Conservation (phyloP, 2,113 vertebrate species). For the Prietella phreatophila region DNA sequence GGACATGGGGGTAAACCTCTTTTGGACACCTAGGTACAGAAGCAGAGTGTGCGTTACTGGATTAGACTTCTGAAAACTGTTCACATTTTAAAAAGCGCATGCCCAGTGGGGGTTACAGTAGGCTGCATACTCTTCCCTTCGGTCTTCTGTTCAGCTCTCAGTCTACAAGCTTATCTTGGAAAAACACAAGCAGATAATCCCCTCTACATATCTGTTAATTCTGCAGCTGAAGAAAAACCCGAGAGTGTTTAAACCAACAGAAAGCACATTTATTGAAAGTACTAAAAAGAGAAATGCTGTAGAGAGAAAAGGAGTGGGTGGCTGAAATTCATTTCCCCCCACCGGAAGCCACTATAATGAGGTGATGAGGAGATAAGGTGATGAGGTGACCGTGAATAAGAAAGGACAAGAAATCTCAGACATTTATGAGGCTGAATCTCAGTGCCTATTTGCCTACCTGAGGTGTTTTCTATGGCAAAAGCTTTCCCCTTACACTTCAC, state of each 20-base stretch:
- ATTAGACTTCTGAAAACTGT: background rate
- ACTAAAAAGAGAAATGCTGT: conserved; percentile 2
- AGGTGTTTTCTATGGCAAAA: background rate
- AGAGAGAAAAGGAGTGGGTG: background rate
- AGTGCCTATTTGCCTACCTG: background rate
- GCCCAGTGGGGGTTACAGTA: background rate
- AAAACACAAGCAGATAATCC: conserved; percentile 38
- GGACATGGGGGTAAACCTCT: conserved; percentile 96
- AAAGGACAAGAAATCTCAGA: background rate
- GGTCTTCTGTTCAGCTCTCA: background rate
- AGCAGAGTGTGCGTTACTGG: background rate
- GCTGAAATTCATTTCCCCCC: background rate
- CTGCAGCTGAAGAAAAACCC: conserved; percentile 8
- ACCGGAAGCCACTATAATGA: background rate
- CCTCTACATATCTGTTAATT: conserved; percentile 19
- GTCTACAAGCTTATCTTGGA: conserved; percentile 23
- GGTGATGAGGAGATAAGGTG: conserved; percentile 1
- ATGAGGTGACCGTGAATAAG: conserved; percentile 6
- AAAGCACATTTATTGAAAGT: conserved; percentile 8
- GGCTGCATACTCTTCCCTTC: background rate
- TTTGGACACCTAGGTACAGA: conserved; percentile 87
- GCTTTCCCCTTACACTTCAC: background rate
- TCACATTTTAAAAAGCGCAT: background rate
- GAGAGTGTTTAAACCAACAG: background rate
- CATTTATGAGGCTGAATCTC: background rate